Evolutionary conservation across 1,140 invertebrate genomes (phyloP), one percentile per base, ranked within the genome.

Genomic region (Drosophila navojoa): DNA sequence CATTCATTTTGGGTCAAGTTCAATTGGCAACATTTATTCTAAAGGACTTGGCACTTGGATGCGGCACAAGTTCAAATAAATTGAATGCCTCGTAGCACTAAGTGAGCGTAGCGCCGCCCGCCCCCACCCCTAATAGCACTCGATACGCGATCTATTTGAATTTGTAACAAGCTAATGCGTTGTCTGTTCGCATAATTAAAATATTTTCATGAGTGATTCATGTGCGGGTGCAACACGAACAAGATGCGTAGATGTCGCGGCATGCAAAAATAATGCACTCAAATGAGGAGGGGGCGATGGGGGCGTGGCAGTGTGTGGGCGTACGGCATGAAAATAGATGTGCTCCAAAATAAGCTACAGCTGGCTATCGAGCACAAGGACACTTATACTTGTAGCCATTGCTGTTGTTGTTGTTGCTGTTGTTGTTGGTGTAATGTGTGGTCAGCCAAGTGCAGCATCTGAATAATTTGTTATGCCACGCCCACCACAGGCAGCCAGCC

Each of bases 11-110:
- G 76, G 82, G 82, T 89, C 82, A 89, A 87, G 82, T 81, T 89
- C 72, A 87, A 79, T 67, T 89, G 79, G 71, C 59, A 61, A 64
- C 84, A 87, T 87, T 87, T 82, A 89, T 89, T 79, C 76, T 64
- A 82, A 82, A 78, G 79, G 84, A 87, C 81, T 86, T 86, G 81
- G 75, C 82, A 75, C 45, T 60, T 45, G 42, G 47, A 27, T 32
- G 42, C 32, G 64, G 29, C 59, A 58, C 63, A 62, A 86, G 81
- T 69, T 80, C 77, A 81, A 81, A 71, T 50, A 73, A 81, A 76
- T 68, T 70, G 78, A 62, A 76, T 32, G 54, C 64, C 64, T 59
- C 35, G 29, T 47, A 52, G 63, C 42, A 67, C 47, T 68, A 81
- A 81, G 68, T 74, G 81, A 73, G 69, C 74, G 57, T 75, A 61